A percentile compares a stretch with the other conserved stretches of the same genome.
These are phyloP conservation scores for Atlantisia rogersi DNA, from an alignment of 2,113 vertebrate genomes.

Conservation along the genomic window DNA sequence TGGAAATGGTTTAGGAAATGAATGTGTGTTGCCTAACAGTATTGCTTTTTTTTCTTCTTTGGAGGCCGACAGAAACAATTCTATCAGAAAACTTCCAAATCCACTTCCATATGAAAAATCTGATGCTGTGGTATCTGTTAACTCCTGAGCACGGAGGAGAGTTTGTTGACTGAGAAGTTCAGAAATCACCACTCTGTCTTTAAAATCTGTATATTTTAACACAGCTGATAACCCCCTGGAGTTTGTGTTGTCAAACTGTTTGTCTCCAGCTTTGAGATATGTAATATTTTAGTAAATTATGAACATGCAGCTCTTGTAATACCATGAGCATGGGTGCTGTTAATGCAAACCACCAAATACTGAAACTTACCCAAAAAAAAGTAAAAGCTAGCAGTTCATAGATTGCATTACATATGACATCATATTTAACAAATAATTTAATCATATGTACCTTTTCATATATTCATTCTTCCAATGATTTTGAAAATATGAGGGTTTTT, in stretches of 20 bases:
- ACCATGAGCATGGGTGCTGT: background rate
- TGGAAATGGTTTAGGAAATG: background rate
- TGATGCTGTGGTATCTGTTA: background rate
- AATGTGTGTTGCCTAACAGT: background rate
- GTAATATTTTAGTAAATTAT: background rate
- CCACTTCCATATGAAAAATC: background rate
- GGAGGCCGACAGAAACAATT: background rate
- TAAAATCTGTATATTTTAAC: background rate
- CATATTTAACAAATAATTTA: background rate
- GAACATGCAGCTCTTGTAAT: rapidly evolving
- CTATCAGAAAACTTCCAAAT: background rate
- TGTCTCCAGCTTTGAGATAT: background rate
- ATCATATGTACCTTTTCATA: background rate
- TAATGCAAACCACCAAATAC: background rate
- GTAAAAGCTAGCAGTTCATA: background rate
- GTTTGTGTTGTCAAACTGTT: background rate
- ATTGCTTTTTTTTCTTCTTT: background rate
- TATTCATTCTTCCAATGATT: background rate
- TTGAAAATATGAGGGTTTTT: background rate
- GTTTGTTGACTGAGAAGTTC: background rate
- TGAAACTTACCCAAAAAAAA: background rate
- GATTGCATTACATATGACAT: background rate
- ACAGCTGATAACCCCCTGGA: background rate
- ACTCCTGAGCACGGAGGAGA: background rate
- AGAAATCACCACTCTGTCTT: background rate